Percentiles rank a stretch among this genome's conserved stretches.
Conservation (phyloP, 2,888 invertebrate genomes). For the Brachycybe producta region DNA sequence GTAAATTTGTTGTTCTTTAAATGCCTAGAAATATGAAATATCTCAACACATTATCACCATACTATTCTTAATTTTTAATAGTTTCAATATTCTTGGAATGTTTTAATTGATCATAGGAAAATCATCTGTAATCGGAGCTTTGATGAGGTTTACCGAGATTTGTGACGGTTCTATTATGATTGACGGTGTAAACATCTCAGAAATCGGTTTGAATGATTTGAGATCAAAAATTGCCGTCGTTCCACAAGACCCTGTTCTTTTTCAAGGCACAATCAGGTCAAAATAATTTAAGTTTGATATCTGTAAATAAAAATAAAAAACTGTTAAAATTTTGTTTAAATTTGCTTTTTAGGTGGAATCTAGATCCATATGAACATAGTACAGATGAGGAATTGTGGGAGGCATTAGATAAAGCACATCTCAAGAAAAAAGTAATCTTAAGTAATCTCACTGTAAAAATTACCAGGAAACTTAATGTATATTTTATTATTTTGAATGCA, state of each 20-base stretch:
- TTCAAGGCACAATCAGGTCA: conserved; percentile 30
- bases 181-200: conserved; percentile 41
- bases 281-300: too few species aligned
- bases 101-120: conserved; percentile 41
- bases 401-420: conserved; percentile 37
- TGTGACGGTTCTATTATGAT: conserved; percentile 40
- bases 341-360: conserved; percentile 34
- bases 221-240: conserved; percentile 30
- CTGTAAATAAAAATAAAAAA: neutral
- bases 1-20: too few species aligned
- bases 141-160: conserved; percentile 47
- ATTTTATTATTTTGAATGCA: neutral
- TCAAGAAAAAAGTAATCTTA: conserved; percentile 32
- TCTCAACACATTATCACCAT: too few species aligned
- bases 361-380: conserved; percentile 36
- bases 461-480: conserved; percentile 7
- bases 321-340: neutral
- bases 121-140: conserved; percentile 43
- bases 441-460: conserved; percentile 21
- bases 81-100: too few species aligned
- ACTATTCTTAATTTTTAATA: too few species aligned
- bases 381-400: conserved; percentile 36
- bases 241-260: conserved; percentile 31
- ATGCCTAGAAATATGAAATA: too few species aligned
- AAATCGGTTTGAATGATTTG: conserved; percentile 34